Percentiles rank a stretch among this genome's conserved stretches.
Conservation (phyloP, 1,140 invertebrate genomes). For the Goniozus legneri region DNA sequence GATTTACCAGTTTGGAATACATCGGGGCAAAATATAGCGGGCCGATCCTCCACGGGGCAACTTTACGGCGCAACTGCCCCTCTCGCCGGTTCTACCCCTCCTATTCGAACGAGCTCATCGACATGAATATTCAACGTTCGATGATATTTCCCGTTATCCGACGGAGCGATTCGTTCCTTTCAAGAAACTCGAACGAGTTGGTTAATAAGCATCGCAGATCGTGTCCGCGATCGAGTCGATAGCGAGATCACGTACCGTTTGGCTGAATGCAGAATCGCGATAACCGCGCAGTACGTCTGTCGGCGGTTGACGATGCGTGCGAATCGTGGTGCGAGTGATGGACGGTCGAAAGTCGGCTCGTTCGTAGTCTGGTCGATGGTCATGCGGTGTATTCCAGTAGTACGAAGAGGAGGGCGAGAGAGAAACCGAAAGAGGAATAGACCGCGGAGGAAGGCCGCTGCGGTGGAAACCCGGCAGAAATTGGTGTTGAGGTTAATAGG, state of each 20-base stretch:
- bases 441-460: constrained; percentile 1
- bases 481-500: constrained; percentile 49
- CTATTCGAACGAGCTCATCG: constrained; percentile 50
- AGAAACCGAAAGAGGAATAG: constrained; percentile 13
- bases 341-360: constrained; percentile 21
- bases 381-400: too few relatives aligned
- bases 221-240: too few relatives aligned
- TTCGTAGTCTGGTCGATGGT: constrained; percentile 15
- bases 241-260: too few relatives aligned
- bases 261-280: too few relatives aligned
- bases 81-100: constrained; percentile 38
- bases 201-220: too few relatives aligned
- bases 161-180: constrained; percentile 23
- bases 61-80: constrained; percentile 43
- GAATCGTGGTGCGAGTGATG: constrained; percentile 5
- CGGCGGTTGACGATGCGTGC: too few relatives aligned
- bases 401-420: too few relatives aligned
- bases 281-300: too few relatives aligned
- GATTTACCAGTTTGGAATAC: constrained; percentile 38
- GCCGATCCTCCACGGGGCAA: constrained; percentile 51
- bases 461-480: constrained; percentile 8
- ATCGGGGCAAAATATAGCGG: constrained; percentile 50
- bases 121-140: constrained; percentile 56
- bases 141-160: constrained; percentile 56
- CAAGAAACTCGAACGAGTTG: constrained; percentile 19